Evolutionary conservation across 2,113 vertebrate species (phyloP).

Genomic region (Hippocampus abdominalis): DNA sequence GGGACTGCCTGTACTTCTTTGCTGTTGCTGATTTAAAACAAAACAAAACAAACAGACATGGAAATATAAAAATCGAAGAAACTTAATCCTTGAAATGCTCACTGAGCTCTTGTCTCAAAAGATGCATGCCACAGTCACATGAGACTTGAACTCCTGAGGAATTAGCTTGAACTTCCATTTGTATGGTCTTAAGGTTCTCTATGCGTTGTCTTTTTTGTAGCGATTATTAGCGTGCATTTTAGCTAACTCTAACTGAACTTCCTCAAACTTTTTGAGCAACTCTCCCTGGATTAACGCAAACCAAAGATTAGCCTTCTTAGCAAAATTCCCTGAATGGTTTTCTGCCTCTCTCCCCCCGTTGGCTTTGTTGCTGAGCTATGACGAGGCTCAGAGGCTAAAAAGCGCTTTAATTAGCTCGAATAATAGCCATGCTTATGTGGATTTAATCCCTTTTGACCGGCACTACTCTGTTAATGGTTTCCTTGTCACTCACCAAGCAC

Average conservation of each 20-base stretch:
- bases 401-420: constrained; percentile 73
- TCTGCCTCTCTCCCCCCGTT: constrained; percentile 63
- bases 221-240: background rate
- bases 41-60: too few species aligned
- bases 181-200: background rate
- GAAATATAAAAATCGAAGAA: too few species aligned
- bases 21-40: too few species aligned
- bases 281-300: constrained; percentile 37
- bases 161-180: background rate
- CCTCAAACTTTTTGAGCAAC: background rate
- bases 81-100: too few species aligned
- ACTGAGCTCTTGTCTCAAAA: too few species aligned
- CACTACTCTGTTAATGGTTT: constrained; percentile 72
- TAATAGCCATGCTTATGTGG: constrained; percentile 76
- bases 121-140: too few species aligned
- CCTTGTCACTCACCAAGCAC: constrained; percentile 73
- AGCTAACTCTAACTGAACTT: background rate
- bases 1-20: too few species aligned
- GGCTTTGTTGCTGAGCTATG: constrained; percentile 69
- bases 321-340: constrained; percentile 61
- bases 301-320: constrained; percentile 55
- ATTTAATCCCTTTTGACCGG: constrained; percentile 73
- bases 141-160: too few species aligned
- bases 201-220: background rate
- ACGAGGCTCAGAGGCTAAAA: constrained; percentile 62